Evolutionary conservation across 2,797 vertebrate species (phyloP).

Genomic region (Propithecus perrieri): DNA sequence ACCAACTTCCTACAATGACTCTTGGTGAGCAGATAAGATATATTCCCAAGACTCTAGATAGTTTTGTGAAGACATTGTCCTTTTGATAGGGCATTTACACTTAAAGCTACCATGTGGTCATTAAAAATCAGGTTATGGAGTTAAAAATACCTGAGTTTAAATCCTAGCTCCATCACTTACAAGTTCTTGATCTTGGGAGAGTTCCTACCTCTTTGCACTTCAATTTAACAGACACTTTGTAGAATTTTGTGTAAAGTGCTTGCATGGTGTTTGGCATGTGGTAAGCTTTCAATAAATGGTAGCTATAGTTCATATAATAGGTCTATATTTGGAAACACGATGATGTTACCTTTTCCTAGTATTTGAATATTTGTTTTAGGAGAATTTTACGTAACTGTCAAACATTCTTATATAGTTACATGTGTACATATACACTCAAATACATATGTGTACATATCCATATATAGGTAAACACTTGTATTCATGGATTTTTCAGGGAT

Average conservation of each 20-base stretch:
- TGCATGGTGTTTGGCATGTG: neutral
- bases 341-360: neutral
- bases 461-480: neutral
- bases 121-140: neutral
- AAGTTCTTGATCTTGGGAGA: neutral
- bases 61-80: constrained; percentile 2
- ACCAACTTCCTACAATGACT: neutral
- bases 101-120: neutral
- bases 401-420: neutral
- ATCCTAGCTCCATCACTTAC: neutral
- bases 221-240: neutral
- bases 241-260: neutral
- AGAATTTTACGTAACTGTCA: constrained; percentile 6
- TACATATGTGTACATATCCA: neutral
- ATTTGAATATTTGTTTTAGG: constrained; percentile 24
- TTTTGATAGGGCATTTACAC: constrained; percentile 7
- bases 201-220: neutral
- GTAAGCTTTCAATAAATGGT: neutral
- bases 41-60: neutral
- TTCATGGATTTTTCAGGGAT: neutral
- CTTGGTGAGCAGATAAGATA: neutral
- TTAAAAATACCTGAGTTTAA: neutral
- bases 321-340: neutral
- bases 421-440: neutral
- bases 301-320: neutral